Percentiles rank a stretch among this genome's conserved stretches.
These are phyloP conservation scores for Rhabdophis nuchalis DNA, from an alignment of 2,797 vertebrate species.

Conservation along the genomic window DNA sequence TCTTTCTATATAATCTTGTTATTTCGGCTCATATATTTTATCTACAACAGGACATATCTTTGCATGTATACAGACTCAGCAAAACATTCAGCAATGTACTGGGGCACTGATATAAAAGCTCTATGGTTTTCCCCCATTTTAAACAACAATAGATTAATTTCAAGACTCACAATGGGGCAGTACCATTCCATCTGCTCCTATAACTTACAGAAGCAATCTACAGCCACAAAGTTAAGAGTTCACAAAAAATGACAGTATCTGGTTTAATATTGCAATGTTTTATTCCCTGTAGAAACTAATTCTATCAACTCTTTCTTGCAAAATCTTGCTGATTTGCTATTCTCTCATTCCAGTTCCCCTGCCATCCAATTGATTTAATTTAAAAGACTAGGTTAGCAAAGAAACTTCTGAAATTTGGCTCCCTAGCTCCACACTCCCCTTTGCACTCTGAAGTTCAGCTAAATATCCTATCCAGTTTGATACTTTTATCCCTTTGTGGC, in stretches of 20 bases:
- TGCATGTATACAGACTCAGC: background rate
- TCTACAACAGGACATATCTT: background rate
- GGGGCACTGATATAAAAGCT: conserved; percentile 19
- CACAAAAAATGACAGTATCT: conserved; percentile 40
- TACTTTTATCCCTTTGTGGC: conserved; percentile 10
- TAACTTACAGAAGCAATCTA: conserved; percentile 48
- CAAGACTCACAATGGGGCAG: conserved; percentile 35
- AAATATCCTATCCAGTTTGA: conserved; percentile 33
- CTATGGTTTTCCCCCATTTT: conserved; percentile 35
- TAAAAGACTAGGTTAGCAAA: conserved; percentile 37
- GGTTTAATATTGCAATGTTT: conserved; percentile 39
- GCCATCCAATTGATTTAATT: conserved; percentile 16
- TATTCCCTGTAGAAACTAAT: conserved; percentile 38
- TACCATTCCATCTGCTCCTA: conserved; percentile 17
- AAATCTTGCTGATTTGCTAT: conserved; percentile 55
- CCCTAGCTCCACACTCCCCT: background rate
- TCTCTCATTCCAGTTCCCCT: conserved; percentile 36
- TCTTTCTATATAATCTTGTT: fast-evolving
- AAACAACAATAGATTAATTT: conserved; percentile 47
- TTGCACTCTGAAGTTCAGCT: conserved; percentile 25
- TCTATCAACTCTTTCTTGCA: conserved; percentile 37
- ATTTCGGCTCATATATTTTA: background rate
- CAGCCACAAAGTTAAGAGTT: conserved; percentile 47
- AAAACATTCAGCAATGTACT: conserved; percentile 12
- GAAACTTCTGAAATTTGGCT: conserved; percentile 13